Evolutionary conservation across 1,140 invertebrate species (phyloP), one percentile per base, ranked within the genome.

Genomic region (Achatina immaculata): DNA sequence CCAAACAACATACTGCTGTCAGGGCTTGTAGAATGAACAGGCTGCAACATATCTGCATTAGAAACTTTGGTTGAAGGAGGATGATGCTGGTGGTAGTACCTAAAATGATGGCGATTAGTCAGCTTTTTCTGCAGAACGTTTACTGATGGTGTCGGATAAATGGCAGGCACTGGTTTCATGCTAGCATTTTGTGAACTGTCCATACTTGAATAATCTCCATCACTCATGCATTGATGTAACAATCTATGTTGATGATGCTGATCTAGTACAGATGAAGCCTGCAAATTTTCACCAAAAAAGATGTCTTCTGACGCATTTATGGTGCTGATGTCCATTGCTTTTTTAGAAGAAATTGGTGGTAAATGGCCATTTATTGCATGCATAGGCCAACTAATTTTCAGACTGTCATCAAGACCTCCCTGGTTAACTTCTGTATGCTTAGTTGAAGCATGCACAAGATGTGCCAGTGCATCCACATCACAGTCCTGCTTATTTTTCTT

Each of bases 281-380:
- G n/a, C n/a, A n/a, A n/a, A n/a, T n/a, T n/a, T n/a, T n/a, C n/a
- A n/a, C n/a, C n/a, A n/a, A n/a, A n/a, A n/a, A n/a, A n/a, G n/a
- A n/a, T n/a, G n/a, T n/a, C n/a, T n/a, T n/a, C n/a, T n/a, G n/a
- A n/a, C n/a, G n/a, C n/a, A n/a, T n/a, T n/a, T n/a, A n/a, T n/a
- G n/a, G 28, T 31, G 16, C 6, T 16, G 31, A 28, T 31, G 21
- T 62, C 28, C 16, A 16, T 31, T 28, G 28, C n/a, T 69, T 38
- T 43, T n/a, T 69, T 69, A 42, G 36, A 40, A 42, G 68, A 69
- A 69, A 69, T 40, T 40, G 68, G 68, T 69, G 68, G 68, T 38
- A 69, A 69, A n/a, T 42, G 68, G 31, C 11, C 42, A 19, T 21
- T 19, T 9, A 42, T n/a, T 21, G 38, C 38, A 21, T n/a, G 31